Evolutionary conservation across 2,888 invertebrate genomes (phyloP).

Genomic region (Meteorus colon): DNA sequence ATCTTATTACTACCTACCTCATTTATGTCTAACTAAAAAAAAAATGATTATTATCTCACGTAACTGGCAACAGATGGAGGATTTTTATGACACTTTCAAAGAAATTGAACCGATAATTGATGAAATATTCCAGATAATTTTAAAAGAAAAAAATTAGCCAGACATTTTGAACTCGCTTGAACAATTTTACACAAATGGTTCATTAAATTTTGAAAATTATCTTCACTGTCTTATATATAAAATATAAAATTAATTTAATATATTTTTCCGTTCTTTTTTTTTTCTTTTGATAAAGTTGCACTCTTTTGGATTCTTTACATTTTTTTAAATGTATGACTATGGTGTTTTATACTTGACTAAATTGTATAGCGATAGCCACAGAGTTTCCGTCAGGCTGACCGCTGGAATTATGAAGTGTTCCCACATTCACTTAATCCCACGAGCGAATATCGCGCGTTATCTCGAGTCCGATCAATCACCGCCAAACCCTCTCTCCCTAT

Average conservation of each 20-base stretch:
- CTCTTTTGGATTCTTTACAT: neutral
- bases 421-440: slow-evolving; percentile 72
- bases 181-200: slow-evolving; percentile 61
- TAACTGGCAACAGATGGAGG: slow-evolving; percentile 38
- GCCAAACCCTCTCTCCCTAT: slow-evolving; percentile 44
- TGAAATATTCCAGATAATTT: slow-evolving; percentile 47
- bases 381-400: slow-evolving; percentile 44
- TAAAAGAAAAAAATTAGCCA: slow-evolving; percentile 58
- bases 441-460: slow-evolving; percentile 70
- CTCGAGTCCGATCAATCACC: slow-evolving; percentile 72
- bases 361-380: slow-evolving; percentile 35
- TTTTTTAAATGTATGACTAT: neutral
- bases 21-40: neutral
- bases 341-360: slow-evolving; percentile 20
- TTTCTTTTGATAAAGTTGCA: neutral
- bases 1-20: too few species aligned
- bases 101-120: slow-evolving; percentile 65
- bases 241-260: neutral
- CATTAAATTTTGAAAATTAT: slow-evolving; percentile 54
- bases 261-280: neutral
- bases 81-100: slow-evolving; percentile 67
- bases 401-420: slow-evolving; percentile 59
- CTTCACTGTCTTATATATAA: neutral
- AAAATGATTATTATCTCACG: slow-evolving; percentile 31
- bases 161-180: slow-evolving; percentile 53